Conservation (phyloP, 2,113 vertebrate genomes). For the Rhodinocichla rosea region DNA sequence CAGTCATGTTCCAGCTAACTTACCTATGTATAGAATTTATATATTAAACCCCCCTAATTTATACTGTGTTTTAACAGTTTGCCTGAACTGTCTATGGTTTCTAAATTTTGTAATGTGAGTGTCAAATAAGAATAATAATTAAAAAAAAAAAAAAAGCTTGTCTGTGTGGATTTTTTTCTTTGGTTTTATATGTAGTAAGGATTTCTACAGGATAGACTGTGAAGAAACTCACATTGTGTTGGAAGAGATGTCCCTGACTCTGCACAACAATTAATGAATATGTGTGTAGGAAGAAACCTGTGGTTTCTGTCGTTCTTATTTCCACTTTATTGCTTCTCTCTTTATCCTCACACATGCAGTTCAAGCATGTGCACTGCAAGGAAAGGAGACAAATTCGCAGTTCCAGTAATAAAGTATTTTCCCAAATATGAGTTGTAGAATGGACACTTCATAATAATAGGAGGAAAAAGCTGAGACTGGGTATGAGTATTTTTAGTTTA, state of each 20-base stretch:
- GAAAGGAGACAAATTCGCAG: not conserved
- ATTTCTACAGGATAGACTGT: not conserved
- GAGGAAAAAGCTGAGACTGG: not conserved
- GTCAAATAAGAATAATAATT: slow-evolving; percentile 56
- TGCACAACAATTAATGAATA: not conserved
- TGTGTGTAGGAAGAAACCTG: not conserved
- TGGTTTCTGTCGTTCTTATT: not conserved
- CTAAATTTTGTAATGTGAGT: slow-evolving; percentile 77
- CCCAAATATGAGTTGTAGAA: not conserved
- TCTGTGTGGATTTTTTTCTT: not conserved
- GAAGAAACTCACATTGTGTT: not conserved
- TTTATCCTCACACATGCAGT: not conserved
- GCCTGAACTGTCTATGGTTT: slow-evolving; percentile 75
- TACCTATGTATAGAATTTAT: slow-evolving; percentile 73
- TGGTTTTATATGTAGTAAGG: not conserved
- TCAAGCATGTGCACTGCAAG: not conserved
- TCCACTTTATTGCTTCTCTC: not conserved
- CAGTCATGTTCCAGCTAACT: slow-evolving; percentile 67
- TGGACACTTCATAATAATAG: not conserved
- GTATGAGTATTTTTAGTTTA: not conserved
- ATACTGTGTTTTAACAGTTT: slow-evolving; percentile 81
- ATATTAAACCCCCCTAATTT: slow-evolving; percentile 69
- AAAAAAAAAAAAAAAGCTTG: not conserved
- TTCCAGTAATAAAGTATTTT: not conserved
- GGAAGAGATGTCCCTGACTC: not conserved